Conservation (phyloP, 2,888 invertebrate genomes). For the Seladonia tumulorum region DNA sequence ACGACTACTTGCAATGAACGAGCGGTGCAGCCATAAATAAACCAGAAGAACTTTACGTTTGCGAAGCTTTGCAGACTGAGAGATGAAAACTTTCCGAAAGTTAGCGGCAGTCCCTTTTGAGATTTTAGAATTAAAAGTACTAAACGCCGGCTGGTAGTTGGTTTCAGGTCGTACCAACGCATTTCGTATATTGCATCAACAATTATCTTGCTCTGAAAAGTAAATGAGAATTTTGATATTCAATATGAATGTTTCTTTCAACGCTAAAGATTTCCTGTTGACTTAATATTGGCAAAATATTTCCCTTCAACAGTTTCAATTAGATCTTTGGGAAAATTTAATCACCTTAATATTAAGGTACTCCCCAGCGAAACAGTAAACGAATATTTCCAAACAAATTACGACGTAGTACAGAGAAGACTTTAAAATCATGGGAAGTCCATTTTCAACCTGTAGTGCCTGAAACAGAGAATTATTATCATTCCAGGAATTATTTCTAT, state of each 20-base stretch:
- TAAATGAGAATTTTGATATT: not conserved
- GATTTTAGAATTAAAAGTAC: constrained; percentile 58
- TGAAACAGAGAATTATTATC: constrained; percentile 29
- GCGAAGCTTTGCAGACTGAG: constrained; percentile 61
- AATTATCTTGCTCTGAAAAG: constrained; percentile 58
- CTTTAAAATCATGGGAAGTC: constrained; percentile 48
- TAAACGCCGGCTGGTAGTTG: constrained; percentile 48
- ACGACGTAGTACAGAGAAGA: constrained; percentile 51
- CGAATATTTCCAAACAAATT: constrained; percentile 52
- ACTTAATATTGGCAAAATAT: too few species aligned
- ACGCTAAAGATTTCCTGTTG: not conserved
- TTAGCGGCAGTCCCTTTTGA: constrained; percentile 61
- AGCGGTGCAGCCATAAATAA: not conserved
- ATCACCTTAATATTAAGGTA: constrained; percentile 66
- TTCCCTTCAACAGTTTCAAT: too few species aligned
- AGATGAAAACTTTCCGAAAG: constrained; percentile 64
- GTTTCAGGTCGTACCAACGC: constrained; percentile 64
- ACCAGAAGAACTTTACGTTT: constrained; percentile 41
- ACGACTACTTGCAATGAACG: not conserved
- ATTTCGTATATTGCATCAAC: constrained; percentile 55
- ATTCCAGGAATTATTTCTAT: not conserved
- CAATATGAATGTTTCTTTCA: not conserved
- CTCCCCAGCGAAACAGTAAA: constrained; percentile 70
- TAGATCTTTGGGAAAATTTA: not conserved
- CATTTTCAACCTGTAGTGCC: constrained; percentile 50